Evolutionary conservation across 2,113 vertebrate genomes (phyloP).

Genomic region (Oncorhynchus tshawytscha): DNA sequence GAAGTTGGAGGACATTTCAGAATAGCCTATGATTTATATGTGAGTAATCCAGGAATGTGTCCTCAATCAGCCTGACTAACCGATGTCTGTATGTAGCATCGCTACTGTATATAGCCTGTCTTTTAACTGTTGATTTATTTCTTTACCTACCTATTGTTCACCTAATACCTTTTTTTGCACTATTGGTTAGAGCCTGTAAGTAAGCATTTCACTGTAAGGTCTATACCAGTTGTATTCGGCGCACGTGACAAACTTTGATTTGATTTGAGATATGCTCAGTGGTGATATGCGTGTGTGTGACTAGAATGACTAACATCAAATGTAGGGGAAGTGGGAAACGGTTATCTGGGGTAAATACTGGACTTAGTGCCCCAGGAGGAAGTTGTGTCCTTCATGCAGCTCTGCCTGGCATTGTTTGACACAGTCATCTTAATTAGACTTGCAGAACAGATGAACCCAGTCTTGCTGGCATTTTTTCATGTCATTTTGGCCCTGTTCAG

Average conservation of each 20-base stretch:
- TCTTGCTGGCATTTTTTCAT: background rate
- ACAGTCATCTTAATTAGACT: background rate
- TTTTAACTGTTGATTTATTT: too few species aligned
- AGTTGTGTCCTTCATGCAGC: background rate
- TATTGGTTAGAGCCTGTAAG: too few species aligned
- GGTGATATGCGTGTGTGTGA: background rate
- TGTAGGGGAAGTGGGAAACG: background rate
- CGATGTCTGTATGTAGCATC: too few species aligned
- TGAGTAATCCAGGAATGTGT: background rate
- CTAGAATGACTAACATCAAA: background rate
- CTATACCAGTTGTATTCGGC: too few species aligned
- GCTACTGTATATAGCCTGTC: too few species aligned
- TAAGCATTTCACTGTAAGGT: too few species aligned
- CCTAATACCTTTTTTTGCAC: too few species aligned
- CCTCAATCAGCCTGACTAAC: background rate
- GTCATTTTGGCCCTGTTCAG: background rate
- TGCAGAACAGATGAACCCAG: background rate
- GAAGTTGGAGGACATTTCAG: too few species aligned
- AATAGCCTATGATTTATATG: background rate
- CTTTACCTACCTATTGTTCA: too few species aligned
- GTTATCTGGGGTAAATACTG: too few species aligned
- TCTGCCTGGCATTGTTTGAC: background rate
- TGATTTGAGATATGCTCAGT: background rate
- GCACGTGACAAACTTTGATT: too few species aligned
- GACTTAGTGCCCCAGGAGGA: too few species aligned